Evolutionary conservation across 2,113 vertebrate species (phyloP).

Genomic region (Salminus brasiliensis): DNA sequence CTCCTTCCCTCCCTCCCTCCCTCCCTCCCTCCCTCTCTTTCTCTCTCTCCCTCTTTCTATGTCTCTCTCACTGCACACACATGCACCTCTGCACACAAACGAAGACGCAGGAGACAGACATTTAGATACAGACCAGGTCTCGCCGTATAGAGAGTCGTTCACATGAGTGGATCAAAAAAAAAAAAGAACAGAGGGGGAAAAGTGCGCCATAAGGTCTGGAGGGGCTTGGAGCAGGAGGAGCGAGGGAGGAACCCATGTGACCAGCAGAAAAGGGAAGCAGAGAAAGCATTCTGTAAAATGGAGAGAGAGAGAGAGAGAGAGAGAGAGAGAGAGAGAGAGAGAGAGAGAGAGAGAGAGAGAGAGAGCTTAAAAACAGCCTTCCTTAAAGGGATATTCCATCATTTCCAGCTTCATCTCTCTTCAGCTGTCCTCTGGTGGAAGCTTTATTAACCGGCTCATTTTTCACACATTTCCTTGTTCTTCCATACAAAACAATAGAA

Average conservation of each 20-base stretch:
- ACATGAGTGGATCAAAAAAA: slow-evolving; percentile 27
- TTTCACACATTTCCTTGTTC: too few species aligned
- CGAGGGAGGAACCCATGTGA: slow-evolving; percentile 14
- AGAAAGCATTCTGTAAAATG: slow-evolving; percentile 34
- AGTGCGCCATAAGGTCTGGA: slow-evolving; percentile 12
- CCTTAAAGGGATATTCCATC: not conserved
- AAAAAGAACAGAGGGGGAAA: not conserved
- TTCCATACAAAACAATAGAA: too few species aligned
- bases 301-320: not conserved
- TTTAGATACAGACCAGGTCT: slow-evolving; percentile 46
- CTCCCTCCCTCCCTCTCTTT: slow-evolving; percentile 30
- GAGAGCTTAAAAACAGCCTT: not conserved
- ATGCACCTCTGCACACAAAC: slow-evolving; percentile 52
- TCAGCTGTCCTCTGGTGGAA: not conserved
- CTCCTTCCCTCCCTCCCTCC: slow-evolving; percentile 33
- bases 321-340: slow-evolving; percentile 35
- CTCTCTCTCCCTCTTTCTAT: too few species aligned
- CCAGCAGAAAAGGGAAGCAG: slow-evolving; percentile 46
- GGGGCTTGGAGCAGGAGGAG: slow-evolving; percentile 1
- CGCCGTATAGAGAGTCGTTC: slow-evolving; percentile 17
- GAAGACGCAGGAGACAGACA: slow-evolving; percentile 28
- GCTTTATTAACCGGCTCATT: too few species aligned
- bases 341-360: not conserved
- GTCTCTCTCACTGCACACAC: slow-evolving; percentile 49
- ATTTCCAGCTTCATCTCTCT: not conserved